Base-by-base conservation (phyloP, 2,113 vertebrate genomes). In the Cebidichthys violaceus region DNA sequence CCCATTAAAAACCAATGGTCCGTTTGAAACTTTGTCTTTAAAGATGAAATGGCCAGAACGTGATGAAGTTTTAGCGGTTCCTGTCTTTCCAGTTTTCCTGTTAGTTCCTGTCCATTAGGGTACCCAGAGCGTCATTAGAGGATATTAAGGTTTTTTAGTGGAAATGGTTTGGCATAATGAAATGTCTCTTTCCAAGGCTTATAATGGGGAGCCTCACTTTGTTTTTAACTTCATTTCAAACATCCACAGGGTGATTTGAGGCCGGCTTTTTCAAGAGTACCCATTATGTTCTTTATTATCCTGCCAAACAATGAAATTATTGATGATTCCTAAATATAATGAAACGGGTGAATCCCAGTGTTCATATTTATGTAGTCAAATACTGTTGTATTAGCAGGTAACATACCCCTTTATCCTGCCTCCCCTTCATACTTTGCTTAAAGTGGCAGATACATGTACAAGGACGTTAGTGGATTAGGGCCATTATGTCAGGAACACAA, bases 401-500 rank as follows among this genome's bases (percentile, higher is more conserved):
- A 9, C 35, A 0, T 4, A 14, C 4, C 50, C 18, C 35, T 59
- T 75, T 60, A 71, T 47, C 43, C n/a, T 57, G 41, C 54, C 76
- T 75, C 29, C 70, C 33, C 39, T 84, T 61, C 7, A 67, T 35
- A 74, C 50, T 24, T 69, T 52, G n/a, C 71, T 70, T 72, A 43
- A 80, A 71, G 79, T 77, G 82, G 76, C 76, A 70, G 80, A 82
- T 90, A 62, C 73, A 78, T 81, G 84, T 70, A 81, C 74, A 50
- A 68, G 81, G 78, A 65, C 84, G 66, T 89, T 81, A 84, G 68
- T 87, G 80, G 84, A 87, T 90, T 61, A 88, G 87, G 50, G 85
- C 76, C 82, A 92, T 92, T 87, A 83, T 88, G 88, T 82, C 82
- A 1, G 22, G 60, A 70, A 77, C 84, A 88, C 84, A 88, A 86